Base-by-base conservation (phyloP, 2,888 invertebrate species). In the Phortica okadai region DNA sequence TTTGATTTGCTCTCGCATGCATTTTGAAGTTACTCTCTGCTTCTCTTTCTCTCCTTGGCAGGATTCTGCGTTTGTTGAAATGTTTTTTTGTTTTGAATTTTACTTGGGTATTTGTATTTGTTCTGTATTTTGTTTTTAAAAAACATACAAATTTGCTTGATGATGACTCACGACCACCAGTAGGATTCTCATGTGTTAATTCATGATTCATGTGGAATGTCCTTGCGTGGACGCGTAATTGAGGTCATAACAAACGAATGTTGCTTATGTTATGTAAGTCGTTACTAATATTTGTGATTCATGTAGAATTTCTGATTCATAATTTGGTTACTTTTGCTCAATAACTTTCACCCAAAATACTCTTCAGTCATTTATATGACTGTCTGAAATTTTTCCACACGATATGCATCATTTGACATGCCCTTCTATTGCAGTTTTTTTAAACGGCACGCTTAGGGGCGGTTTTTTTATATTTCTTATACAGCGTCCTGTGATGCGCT, bases 81-180 rank as follows among this genome's bases (percentile, higher is more conserved):
- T 72, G 70, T 50, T 54, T 70, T 45, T 54, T 25, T 21, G 16
- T 50, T 54, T 56, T 72, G 11, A 14, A 33, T 72, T 33, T 72
- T 25, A n/a, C 56, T 72, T 25, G 21, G 41, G 8, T 42, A 14
- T 62, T 21, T 10, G 4, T 62, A 10, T 21, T 21, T 62, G 14
- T 10, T 11, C 8, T 50, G 50, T n/a, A 62, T 16, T 10, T 62
- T 16, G 45, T 45, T 50, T 33, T 8, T 45, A 45, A 64, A 64
- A 62, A 64, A 45, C 50, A 62, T 50, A 58, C 41, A 41, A 50
- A 50, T 14, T 11, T 8, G 2, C 14, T 14, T 50, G 50, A 6
- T 59, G 41, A 45, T 75, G 75, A 75, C 25, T 75, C 75, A 75
- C 67, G 45, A 25, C 59, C 69, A 69, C 75, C 45, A 70, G 75